Base-by-base conservation (phyloP, 2,888 invertebrate genomes). In the Cheilosia scutellata region DNA sequence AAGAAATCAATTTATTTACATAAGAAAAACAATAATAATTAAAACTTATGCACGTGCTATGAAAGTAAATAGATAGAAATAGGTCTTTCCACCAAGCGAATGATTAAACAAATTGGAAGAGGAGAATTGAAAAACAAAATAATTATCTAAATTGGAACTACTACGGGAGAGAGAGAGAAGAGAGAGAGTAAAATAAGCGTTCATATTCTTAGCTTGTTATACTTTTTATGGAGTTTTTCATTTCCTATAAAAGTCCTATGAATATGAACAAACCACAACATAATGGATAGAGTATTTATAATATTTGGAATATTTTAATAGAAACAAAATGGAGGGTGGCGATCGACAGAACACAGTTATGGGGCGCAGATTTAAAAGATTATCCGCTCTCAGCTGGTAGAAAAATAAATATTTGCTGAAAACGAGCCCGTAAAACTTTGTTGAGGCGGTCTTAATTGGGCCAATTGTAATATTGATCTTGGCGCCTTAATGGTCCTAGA, bases 121-220 rank as follows among this genome's bases (percentile, higher is more conserved):
- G 63, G 68, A 75, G 20, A 49, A 42, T 49, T 53, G 42, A 76
- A 83, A 65, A 65, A 51, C 11, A 62, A 55, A 60, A 27, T 42
- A 33, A 37, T 20, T 60, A 60, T 51, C 71, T 76, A 84, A 53
- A 44, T 71, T 55, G 71, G 63, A 75, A 71, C 55, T 53, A 71
- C 84, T 84, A 75, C 51, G 58, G 84, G 84, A 65, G 40, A 75
- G 58, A 47, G 58, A 47, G 33, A 74, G 20, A 62, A 27, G 33
- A 27, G 70, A 82, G 58, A 82, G 84, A 84, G 84, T 84, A 84
- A 84, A 84, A 84, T 84, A 84, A 84, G 84, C 84, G 84, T 84
- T 79, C 44, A 51, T 53, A 51, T 51, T 74, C 20, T 40, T 25
- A 42, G 70, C 13, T 65, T 79, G 65, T 66, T 75, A 11, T 4